Conservation (phyloP, 2,113 vertebrate genomes). For the Odontesthes bonariensis region DNA sequence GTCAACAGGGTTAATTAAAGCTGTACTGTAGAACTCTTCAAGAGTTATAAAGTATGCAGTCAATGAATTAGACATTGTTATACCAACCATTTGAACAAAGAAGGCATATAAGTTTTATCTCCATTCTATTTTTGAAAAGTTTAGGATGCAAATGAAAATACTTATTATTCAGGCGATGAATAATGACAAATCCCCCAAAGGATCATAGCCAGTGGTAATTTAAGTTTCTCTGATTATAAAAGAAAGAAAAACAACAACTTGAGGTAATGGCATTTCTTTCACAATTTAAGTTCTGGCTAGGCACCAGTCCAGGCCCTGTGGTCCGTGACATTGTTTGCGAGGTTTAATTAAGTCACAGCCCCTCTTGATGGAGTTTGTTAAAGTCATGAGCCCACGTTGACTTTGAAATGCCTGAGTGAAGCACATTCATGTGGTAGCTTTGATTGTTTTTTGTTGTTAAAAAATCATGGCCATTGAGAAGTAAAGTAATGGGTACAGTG, state of each 20-base stretch:
- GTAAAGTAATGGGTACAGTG: conserved; percentile 20
- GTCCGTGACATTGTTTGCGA: conserved; percentile 74
- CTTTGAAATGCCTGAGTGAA: conserved; percentile 70
- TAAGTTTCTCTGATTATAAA: conserved; percentile 22
- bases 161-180: conserved; percentile 28
- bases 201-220: conserved; percentile 28
- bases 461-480: conserved; percentile 37
- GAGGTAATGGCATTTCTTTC: conserved; percentile 56
- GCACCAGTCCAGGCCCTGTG: conserved; percentile 58
- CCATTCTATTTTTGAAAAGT: conserved; percentile 21
- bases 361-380: conserved; percentile 74
- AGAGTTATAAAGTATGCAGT: conserved; percentile 13
- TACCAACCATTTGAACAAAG: neutral
- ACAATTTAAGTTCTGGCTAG: conserved; percentile 42
- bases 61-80: conserved; percentile 6
- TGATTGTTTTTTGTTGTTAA: conserved; percentile 70
- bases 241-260: conserved; percentile 35
- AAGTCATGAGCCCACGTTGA: conserved; percentile 74
- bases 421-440: conserved; percentile 60
- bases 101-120: conserved; percentile 20
- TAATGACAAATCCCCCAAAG: conserved; percentile 35
- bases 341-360: conserved; percentile 77
- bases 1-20: conserved; percentile 46
- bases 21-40: conserved; percentile 16
- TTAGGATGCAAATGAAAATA: conserved; percentile 36